Evolutionary conservation across 2,797 vertebrate genomes (phyloP), one percentile per base, ranked within the genome.

Genomic region (Micromesistius poutassou): DNA sequence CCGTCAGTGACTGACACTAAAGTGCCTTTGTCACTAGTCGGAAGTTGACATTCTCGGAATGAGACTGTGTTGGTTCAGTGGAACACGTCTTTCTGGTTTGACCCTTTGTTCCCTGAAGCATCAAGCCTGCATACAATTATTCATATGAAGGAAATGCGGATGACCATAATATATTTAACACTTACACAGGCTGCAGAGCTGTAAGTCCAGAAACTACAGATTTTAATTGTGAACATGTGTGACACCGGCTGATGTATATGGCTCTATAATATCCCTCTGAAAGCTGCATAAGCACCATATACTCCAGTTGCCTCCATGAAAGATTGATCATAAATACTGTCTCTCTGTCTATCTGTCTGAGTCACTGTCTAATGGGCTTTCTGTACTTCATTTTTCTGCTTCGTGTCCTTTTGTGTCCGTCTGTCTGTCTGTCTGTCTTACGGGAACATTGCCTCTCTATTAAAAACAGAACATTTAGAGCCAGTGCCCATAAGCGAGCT

Each of bases 381-480:
- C 62, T 66, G 22, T 66, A 22, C 4, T 66, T 66, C 33, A 22
- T n/a, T 66, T 66, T 66, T 42, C 14, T 42, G 3, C 12, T 13
- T 16, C 40, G 14, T 12, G 40, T 42, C 40, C 36, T 38, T 42
- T 42, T 42, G 40, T 16, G 12, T 42, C 62, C 13, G 4, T 28
- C 66, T 10, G 16, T 70, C 66, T 28, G 16, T 30, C 66, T 70
- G 16, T 30, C 25, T 28, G n/a, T 28, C n/a, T 28, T 5, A 40
- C 55, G 70, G 50, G 75, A 42, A 88, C 40, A 78, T 82, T 79
- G 33, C 33, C 33, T 35, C 33, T 88, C 85, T 82, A 78, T 71
- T 66, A 74, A 83, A 74, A 76, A n/a, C n/a, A n/a, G n/a, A n/a
- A n/a, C 55, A 40, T 76, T 35, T 14, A 68, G 62, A 68, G 80